Evolutionary conservation across 2,797 vertebrate genomes (phyloP).

Genomic region (Protonibea diacanthus): DNA sequence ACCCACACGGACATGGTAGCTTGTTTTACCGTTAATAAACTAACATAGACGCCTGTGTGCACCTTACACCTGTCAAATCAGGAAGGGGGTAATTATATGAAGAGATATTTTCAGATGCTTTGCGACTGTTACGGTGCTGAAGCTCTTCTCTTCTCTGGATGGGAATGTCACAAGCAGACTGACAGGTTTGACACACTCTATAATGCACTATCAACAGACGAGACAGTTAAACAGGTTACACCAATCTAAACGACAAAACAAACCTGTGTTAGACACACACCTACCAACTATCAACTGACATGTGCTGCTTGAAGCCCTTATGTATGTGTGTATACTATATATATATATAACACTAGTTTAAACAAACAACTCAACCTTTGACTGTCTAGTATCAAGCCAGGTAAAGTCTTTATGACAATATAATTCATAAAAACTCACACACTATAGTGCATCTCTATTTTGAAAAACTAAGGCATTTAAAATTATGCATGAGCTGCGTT

Average conservation of each 20-base stretch:
- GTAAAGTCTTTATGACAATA: not conserved
- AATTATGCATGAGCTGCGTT: not conserved
- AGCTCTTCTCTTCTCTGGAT: slow-evolving; percentile 17
- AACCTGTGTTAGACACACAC: slow-evolving; percentile 10
- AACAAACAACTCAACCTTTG: slow-evolving; percentile 1
- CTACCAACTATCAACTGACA: slow-evolving; percentile 22
- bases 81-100: too few relatives aligned
- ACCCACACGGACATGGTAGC: not conserved
- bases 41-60: not conserved
- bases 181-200: slow-evolving; percentile 59
- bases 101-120: slow-evolving; percentile 1
- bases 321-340: too few relatives aligned
- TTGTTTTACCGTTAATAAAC: not conserved
- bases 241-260: slow-evolving; percentile 33
- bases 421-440: slow-evolving; percentile 5
- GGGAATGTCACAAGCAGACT: slow-evolving; percentile 28
- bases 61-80: not conserved
- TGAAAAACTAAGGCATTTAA: not conserved
- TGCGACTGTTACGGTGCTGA: slow-evolving; percentile 24
- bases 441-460: not conserved
- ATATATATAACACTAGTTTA: not conserved
- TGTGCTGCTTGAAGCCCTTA: slow-evolving; percentile 7
- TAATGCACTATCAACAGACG: slow-evolving; percentile 8
- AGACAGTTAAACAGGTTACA: slow-evolving; percentile 62
- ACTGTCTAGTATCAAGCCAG: not conserved